Base-by-base conservation (phyloP, 2,888 invertebrate species). In the Rosalia funebris region DNA sequence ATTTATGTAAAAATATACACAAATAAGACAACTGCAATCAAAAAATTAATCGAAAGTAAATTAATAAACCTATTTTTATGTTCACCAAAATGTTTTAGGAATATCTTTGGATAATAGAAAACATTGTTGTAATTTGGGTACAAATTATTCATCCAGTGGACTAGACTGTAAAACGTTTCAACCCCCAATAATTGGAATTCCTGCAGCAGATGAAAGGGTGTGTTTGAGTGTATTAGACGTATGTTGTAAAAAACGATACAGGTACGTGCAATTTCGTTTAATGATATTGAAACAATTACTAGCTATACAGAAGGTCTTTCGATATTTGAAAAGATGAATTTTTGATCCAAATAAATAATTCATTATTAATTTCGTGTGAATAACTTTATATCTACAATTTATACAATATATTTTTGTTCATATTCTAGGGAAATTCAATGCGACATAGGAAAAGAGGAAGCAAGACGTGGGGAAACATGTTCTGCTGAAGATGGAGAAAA, bases 151-250 rank as follows among this genome's bases (percentile, higher is more conserved):
- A n/a, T 71, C 72, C 44, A 74, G 72, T 31, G 77, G 75, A 31
- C 65, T 73, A 19, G 71, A 72, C 59, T 82, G 82, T 57, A 69
- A 67, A 36, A 70, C 65, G 50, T 77, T 79, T 58, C 67, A 76
- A 67, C 67, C 79, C 9, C 78, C 87, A 0, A 83, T 88, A 36
- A 74, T 82, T 1, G 85, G 83, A 11, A 83, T 89, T 46, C 79
- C 85, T 0, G 78, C 82, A 3, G 82, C 85, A 34, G 86, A 88
- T 73, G 87, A 88, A 69, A 83, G 83, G 1, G 75, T 85, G 1
- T 91, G 91, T 68, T 75, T 87, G 36, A 86, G 86, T n/a, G 84
- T 87, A 0, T 83, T 87, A 16, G 85, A 85, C 55, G 86, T 89
- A 25, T 91, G 90, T 72, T 90, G 90, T 75, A 83, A 84, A 17